Conservation (phyloP, 2,888 invertebrate genomes). For the Drosophila mettleri region DNA sequence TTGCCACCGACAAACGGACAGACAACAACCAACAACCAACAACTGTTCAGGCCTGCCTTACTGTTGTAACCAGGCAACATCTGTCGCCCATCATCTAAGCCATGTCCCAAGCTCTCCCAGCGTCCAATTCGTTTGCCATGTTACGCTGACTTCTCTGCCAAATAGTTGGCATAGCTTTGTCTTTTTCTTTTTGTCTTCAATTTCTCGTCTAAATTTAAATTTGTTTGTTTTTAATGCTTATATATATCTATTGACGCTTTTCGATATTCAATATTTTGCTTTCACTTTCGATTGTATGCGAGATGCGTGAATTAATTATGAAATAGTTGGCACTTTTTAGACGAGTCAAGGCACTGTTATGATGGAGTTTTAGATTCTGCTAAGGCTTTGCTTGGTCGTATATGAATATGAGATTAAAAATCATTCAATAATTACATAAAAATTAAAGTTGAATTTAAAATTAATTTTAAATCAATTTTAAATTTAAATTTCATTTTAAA, state of each 20-base stretch:
- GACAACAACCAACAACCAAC: conserved; percentile 36
- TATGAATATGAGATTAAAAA: too few species aligned
- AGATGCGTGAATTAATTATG: conserved; percentile 33
- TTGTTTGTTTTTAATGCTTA: conserved; percentile 16
- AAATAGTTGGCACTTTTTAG: conserved; percentile 18
- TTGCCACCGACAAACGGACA: conserved; percentile 52
- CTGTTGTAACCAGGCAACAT: conserved; percentile 60
- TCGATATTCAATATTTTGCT: conserved; percentile 37
- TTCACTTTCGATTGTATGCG: conserved; percentile 41
- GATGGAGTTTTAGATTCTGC: not conserved
- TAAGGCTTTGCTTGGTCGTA: too few species aligned
- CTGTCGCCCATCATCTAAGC: conserved; percentile 58
- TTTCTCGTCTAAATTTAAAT: conserved; percentile 31
- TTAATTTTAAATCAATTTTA: too few species aligned
- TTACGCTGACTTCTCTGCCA: conserved; percentile 29
- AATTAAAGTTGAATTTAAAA: too few species aligned
- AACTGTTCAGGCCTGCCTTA: conserved; percentile 47
- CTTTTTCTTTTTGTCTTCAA: conserved; percentile 22
- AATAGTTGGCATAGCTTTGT: conserved; percentile 44
- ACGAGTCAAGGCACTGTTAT: not conserved
- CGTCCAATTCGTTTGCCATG: conserved; percentile 30
- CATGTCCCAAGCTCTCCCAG: conserved; percentile 28
- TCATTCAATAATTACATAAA: too few species aligned
- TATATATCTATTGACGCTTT: not conserved
- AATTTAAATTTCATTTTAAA: too few species aligned